Conservation (phyloP, 1,140 invertebrate species). For the Drosophila cardini region DNA sequence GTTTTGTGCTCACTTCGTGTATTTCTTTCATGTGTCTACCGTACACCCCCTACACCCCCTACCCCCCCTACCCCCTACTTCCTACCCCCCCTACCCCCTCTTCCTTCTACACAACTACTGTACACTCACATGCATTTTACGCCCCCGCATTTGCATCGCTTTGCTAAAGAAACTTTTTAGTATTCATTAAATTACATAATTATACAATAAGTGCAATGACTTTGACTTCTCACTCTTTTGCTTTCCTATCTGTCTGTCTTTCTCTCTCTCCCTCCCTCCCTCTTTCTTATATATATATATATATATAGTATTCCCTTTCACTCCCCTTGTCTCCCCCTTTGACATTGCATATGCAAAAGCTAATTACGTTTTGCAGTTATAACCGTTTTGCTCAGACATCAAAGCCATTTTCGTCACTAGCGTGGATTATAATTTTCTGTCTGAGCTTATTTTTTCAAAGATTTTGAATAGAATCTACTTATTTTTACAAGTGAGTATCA, state of each 20-base stretch:
- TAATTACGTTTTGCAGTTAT: slow-evolving; percentile 20
- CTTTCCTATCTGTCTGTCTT: not conserved
- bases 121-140: too few relatives aligned
- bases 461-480: too few relatives aligned
- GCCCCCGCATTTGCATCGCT: slow-evolving; percentile 13
- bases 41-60: not conserved
- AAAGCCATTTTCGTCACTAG: not conserved
- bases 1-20: slow-evolving; percentile 57
- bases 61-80: too few relatives aligned
- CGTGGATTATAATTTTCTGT: not conserved
- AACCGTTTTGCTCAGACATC: not conserved
- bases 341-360: slow-evolving; percentile 22
- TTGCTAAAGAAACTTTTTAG: slow-evolving; percentile 65
- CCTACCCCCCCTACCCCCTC: too few relatives aligned
- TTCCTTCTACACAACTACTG: too few relatives aligned
- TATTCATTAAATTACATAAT: slow-evolving; percentile 83
- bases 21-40: slow-evolving; percentile 64
- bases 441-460: slow-evolving; percentile 10
- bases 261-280: slow-evolving; percentile 1
- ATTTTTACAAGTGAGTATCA: too few relatives aligned
- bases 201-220: slow-evolving; percentile 80
- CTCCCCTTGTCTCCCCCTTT: too few relatives aligned
- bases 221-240: slow-evolving; percentile 40
- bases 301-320: too few relatives aligned
- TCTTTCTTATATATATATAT: too few relatives aligned